Evolutionary conservation across 1,140 invertebrate genomes (phyloP), one percentile per base, ranked within the genome.

Genomic region (Anthonomus grandis): DNA sequence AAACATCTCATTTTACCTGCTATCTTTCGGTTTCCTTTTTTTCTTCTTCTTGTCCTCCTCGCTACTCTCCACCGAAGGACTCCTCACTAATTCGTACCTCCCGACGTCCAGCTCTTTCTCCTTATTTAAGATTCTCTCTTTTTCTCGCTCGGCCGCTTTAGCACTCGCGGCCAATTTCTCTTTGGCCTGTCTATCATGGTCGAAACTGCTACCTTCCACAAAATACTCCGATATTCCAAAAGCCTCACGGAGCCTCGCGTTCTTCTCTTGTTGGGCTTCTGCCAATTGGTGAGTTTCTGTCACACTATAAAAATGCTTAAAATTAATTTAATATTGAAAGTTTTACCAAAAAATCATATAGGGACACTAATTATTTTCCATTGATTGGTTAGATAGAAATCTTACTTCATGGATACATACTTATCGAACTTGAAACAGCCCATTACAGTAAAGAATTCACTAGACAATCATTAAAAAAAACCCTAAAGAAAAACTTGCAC

Each of bases 221-320:
- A 96, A 98, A 67, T 87, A 86, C 59, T 93, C 89, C 21, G 90
- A 91, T 60, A 98, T 93, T 41, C 95, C 94, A 74, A 98, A 97
- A 0, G 95, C 95, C 71, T 94, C 90, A 38, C 93, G 84, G 45
- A 97, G 76, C 45, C 86, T 85, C 5, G 89, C 90, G 81, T 98
- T 98, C 75, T 97, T 97, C 68, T 95, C 89, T 70, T 93, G 89
- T 70, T 96, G 94, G n/a, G 94, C 93, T 75, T 95, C 92, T 2
- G 95, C 94, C 51, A 96, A 84, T 73, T 96, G 91, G 78, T 98
- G 95, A 38, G 91, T 96, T 69, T 97, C 94, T 49, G 89, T 90
- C 17, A 92, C 91, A 76, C 92, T 95, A 74, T 5, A 82, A 81
- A n/a, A n/a, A n/a, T n/a, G n/a, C 27, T 31, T 31, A 31, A 31